phyloP scores from a whole-genome alignment of 2,888 invertebrate species.

The Andrena praecox region DNA sequence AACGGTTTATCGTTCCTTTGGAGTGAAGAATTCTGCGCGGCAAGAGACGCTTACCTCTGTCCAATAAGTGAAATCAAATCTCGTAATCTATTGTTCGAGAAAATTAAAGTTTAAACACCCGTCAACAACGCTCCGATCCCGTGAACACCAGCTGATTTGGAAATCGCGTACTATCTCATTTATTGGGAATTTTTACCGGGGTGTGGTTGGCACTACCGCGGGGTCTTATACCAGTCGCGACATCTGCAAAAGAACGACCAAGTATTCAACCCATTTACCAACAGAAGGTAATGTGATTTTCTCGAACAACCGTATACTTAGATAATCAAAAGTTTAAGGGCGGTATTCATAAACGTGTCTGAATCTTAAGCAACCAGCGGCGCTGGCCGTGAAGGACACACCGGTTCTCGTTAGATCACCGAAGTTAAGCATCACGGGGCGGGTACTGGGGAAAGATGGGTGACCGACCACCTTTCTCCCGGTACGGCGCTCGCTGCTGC shows the following conservation, averaged over 20 bases:
- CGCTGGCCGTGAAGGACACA: too few species aligned
- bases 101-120: slow-evolving; percentile 35
- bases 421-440: too few species aligned
- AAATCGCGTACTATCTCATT: neutral
- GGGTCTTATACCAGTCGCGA: neutral
- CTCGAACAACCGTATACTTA: too few species aligned
- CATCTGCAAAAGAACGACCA: neutral
- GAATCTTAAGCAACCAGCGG: too few species aligned
- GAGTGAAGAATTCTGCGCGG: neutral
- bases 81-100: slow-evolving; percentile 7
- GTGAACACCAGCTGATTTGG: slow-evolving; percentile 45
- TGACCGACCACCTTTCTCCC: too few species aligned
- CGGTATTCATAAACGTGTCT: too few species aligned
- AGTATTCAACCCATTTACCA: neutral
- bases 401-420: too few species aligned
- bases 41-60: neutral
- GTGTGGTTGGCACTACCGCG: neutral
- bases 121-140: slow-evolving; percentile 17
- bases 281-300: too few species aligned
- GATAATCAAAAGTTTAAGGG: too few species aligned
- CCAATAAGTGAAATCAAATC: neutral
- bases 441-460: too few species aligned
- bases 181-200: slow-evolving; percentile 18
- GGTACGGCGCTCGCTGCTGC: too few species aligned
- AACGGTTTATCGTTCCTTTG: neutral